These are phyloP conservation scores for Myiotriccus ornatus DNA, from an alignment of 2,797 vertebrate genomes.

Conservation along the genomic window DNA sequence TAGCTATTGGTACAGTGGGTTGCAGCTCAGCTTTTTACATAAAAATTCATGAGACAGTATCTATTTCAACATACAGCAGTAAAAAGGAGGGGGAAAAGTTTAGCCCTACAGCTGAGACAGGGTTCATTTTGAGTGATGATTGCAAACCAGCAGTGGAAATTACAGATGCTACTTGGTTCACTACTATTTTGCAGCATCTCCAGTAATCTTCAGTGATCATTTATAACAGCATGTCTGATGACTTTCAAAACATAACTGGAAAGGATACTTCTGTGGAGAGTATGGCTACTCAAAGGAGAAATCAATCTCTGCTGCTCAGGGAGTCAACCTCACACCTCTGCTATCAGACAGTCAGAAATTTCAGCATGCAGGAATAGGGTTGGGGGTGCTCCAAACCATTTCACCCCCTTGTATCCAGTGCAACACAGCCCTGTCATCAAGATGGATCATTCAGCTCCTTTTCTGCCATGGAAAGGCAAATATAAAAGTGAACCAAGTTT, in stretches of 20 bases:
- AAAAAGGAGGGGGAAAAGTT: conserved; percentile 56
- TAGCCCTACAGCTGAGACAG: conserved; percentile 62
- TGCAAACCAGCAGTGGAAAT: conserved; percentile 78
- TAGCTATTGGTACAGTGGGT: conserved; percentile 33
- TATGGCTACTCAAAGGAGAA: conserved; percentile 72
- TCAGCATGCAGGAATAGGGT: conserved; percentile 47
- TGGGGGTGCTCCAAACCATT: conserved; percentile 9
- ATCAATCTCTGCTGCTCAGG: conserved; percentile 75
- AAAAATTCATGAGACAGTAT: conserved; percentile 74
- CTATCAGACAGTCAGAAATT: conserved; percentile 64
- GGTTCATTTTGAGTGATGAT: conserved; percentile 77
- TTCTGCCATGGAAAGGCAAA: background rate
- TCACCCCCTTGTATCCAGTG: background rate
- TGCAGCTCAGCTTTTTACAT: conserved; percentile 71
- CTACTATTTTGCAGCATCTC: conserved; percentile 79
- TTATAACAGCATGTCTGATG: conserved; percentile 79
- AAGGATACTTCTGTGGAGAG: conserved; percentile 76
- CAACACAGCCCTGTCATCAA: background rate
- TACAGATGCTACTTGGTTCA: conserved; percentile 76
- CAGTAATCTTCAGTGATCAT: conserved; percentile 78
- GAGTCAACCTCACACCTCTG: conserved; percentile 53
- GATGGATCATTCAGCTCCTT: background rate
- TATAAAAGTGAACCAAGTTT: background rate
- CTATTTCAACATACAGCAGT: conserved; percentile 68
- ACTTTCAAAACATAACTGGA: conserved; percentile 78